Evolutionary conservation across 2,888 invertebrate genomes (phyloP), one percentile per base, ranked within the genome.

Genomic region (Rutpela maculata): DNA sequence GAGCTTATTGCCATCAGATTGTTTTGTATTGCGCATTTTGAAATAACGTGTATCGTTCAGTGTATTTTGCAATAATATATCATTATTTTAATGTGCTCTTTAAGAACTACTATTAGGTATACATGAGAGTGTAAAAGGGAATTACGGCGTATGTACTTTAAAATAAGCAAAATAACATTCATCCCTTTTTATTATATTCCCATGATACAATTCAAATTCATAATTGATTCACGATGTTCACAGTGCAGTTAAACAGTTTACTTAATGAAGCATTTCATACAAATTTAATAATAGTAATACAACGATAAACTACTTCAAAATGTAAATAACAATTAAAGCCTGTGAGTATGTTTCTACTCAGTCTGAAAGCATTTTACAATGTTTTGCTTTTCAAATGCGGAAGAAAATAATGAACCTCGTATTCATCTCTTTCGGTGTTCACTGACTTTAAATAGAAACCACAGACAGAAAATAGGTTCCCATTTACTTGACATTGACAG

Each of bases 381-480:
- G 76, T 68, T 79, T 72, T 75, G 67, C 76, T 79, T 79, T 78
- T 81, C 71, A 78, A 66, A 74, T 56, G 31, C 59, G 73, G 68
- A 67, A 38, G 69, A 75, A 81, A 79, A 77, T 79, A 77, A 70
- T 62, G 76, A 76, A 76, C 60, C 17, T 12, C 50, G 70, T 74
- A 78, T 81, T 81, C 77, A 78, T 79, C 79, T 78, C 74, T 69
- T 78, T 74, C 74, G 63, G 68, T 70, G 56, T 76, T 65, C 75
- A 70, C 73, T 50, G 76, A 67, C 74, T 78, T 71, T 71, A 74
- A 81, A 76, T 78, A 72, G 78, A 71, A 81, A 73, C 78, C 68
- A 74, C 79, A 73, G 63, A 81, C 76, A 76, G 78, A 78, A 81
- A 81, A 81, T 77, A 75, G 78, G 72, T 78, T 78, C 74, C 76